Evolutionary conservation across 2,797 vertebrate species (phyloP).

Genomic region (Chanos chanos): DNA sequence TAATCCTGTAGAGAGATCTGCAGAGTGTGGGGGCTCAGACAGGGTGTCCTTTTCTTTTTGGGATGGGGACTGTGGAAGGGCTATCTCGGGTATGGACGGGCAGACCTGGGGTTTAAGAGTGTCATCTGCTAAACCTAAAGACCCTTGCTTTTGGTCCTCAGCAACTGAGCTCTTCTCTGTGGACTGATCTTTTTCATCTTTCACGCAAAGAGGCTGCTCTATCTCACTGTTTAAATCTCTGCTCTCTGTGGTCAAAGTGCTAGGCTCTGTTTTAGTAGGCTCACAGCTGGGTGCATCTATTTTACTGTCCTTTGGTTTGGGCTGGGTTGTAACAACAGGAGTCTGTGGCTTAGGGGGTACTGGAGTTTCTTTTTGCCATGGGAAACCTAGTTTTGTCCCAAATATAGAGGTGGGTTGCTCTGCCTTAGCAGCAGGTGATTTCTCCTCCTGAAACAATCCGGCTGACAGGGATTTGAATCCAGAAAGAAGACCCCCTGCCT

Average conservation of each 20-base stretch:
- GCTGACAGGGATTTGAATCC: slow-evolving; percentile 85
- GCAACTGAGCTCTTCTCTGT: slow-evolving; percentile 35
- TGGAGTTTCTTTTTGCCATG: slow-evolving; percentile 72
- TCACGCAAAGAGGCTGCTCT: slow-evolving; percentile 8
- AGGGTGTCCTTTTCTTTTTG: slow-evolving; percentile 62
- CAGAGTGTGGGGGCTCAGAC: slow-evolving; percentile 65
- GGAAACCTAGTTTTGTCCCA: slow-evolving; percentile 79
- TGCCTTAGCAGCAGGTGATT: slow-evolving; percentile 56
- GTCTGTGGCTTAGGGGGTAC: slow-evolving; percentile 57
- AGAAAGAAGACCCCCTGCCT: slow-evolving; percentile 72
- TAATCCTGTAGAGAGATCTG: slow-evolving; percentile 62
- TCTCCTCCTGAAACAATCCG: slow-evolving; percentile 82
- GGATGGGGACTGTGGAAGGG: slow-evolving; percentile 63
- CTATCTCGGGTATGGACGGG: slow-evolving; percentile 68
- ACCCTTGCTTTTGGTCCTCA: slow-evolving; percentile 49
- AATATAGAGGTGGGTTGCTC: slow-evolving; percentile 67
- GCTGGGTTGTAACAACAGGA: slow-evolving; percentile 59
- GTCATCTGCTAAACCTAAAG: slow-evolving; percentile 60
- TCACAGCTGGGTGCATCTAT: slow-evolving; percentile 5
- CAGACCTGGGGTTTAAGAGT: slow-evolving; percentile 54
- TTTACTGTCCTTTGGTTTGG: slow-evolving; percentile 55
- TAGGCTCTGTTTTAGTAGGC: neutral
- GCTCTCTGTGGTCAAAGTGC: slow-evolving; percentile 23
- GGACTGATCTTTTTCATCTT: slow-evolving; percentile 8
- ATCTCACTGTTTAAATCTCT: slow-evolving; percentile 45